Evolutionary conservation across 2,888 invertebrate species (phyloP).

Genomic region (Mimumesa dahlbomi): DNA sequence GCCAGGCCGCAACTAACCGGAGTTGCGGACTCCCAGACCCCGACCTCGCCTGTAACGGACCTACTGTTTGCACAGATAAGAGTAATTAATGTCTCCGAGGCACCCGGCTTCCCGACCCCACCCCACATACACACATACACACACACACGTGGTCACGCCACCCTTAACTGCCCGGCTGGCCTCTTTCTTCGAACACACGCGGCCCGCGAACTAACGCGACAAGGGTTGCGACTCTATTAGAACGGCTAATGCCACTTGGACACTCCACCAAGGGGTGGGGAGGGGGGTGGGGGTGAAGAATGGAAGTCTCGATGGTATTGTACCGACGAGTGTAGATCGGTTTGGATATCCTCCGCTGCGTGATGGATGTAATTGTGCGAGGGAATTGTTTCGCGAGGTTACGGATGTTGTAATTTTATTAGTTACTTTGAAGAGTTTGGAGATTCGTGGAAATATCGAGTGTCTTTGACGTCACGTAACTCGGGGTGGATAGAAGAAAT

Average conservation of each 20-base stretch:
- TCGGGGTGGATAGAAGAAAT: too few species aligned
- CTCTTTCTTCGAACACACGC: neutral
- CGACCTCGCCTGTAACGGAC: constrained; percentile 65
- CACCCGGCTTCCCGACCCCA: constrained; percentile 40
- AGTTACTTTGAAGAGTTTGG: too few species aligned
- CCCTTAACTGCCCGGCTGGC: constrained; percentile 6
- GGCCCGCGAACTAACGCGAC: constrained; percentile 18
- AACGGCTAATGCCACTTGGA: constrained; percentile 19
- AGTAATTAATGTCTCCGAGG: constrained; percentile 72
- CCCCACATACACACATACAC: constrained; percentile 25
- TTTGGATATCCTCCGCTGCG: too few species aligned
- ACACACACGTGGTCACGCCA: neutral
- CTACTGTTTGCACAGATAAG: constrained; percentile 74
- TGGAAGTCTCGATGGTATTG: too few species aligned
- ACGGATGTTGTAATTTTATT: too few species aligned
- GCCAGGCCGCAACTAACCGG: constrained; percentile 59
- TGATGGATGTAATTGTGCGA: too few species aligned
- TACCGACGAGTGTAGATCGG: too few species aligned
- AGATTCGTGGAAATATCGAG: too few species aligned
- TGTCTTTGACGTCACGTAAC: too few species aligned
- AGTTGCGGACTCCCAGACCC: constrained; percentile 50
- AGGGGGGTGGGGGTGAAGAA: too few species aligned
- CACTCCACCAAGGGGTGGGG: neutral
- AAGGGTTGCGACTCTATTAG: constrained; percentile 45
- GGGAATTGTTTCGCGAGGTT: too few species aligned